Evolutionary conservation across 2,113 vertebrate genomes (phyloP).

Genomic region (Trogon melanurus): DNA sequence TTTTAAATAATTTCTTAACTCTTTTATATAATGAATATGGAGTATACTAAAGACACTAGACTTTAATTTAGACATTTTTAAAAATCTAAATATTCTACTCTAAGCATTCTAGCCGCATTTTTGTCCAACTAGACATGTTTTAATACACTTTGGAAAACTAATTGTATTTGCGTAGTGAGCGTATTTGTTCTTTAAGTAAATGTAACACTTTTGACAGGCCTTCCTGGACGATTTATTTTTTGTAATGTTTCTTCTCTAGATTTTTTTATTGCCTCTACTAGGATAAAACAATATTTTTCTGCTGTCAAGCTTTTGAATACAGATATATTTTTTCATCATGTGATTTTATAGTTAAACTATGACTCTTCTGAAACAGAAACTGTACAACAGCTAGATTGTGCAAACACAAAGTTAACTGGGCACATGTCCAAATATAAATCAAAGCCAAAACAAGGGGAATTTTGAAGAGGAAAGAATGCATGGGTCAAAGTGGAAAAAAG

Average conservation of each 20-base stretch:
- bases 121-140: background rate
- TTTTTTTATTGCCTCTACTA: background rate
- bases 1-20: background rate
- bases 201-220: background rate
- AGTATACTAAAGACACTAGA: background rate
- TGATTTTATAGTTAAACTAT: conserved; percentile 52
- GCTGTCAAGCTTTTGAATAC: conserved; percentile 20
- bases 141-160: background rate
- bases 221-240: background rate
- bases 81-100: background rate
- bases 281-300: background rate
- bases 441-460: conserved; percentile 62
- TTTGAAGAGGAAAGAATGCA: conserved; percentile 70
- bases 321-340: background rate
- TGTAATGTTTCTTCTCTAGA: background rate
- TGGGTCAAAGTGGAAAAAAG: conserved; percentile 61
- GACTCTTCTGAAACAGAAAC: conserved; percentile 52
- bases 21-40: background rate
- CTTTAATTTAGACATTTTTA: background rate
- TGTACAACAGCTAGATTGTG: conserved; percentile 37
- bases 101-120: background rate
- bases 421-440: conserved; percentile 51
- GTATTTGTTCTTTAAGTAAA: background rate
- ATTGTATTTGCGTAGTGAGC: background rate
- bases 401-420: conserved; percentile 41